Conservation (phyloP, 2,888 invertebrate species). For the Hypselothyrea guttata region DNA sequence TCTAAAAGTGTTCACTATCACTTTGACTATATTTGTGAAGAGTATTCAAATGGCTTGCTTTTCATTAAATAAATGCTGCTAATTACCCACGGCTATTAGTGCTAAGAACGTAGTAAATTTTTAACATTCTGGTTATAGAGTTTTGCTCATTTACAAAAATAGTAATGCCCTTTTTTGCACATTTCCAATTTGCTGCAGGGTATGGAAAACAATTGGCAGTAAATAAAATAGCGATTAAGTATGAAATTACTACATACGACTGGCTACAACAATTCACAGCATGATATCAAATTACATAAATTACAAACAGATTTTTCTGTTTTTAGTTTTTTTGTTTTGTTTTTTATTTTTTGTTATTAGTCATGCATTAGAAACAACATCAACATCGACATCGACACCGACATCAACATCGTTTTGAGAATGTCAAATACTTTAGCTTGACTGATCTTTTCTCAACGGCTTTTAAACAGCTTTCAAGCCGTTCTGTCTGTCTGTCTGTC, state of each 20-base stretch:
- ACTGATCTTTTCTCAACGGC: conserved; percentile 12
- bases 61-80: neutral
- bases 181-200: too few relatives aligned
- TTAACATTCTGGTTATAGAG: too few relatives aligned
- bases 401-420: conserved; percentile 22
- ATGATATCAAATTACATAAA: conserved; percentile 35
- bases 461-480: too few relatives aligned
- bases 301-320: conserved; percentile 4
- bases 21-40: neutral
- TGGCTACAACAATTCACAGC: conserved; percentile 30
- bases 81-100: too few relatives aligned
- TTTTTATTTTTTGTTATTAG: conserved; percentile 33
- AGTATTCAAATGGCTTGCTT: neutral
- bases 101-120: too few relatives aligned
- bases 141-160: neutral
- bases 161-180: too few relatives aligned
- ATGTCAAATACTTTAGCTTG: conserved; percentile 22
- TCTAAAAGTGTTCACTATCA: too few relatives aligned
- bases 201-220: conserved; percentile 1
- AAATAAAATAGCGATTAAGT: conserved; percentile 26
- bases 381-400: too few relatives aligned
- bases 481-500: conserved; percentile 5
- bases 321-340: too few relatives aligned
- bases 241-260: conserved; percentile 12
- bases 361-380: conserved; percentile 14